Evolutionary conservation across 2,113 vertebrate genomes (phyloP), one percentile per base, ranked within the genome.

Genomic region (Platycercus adscitus): DNA sequence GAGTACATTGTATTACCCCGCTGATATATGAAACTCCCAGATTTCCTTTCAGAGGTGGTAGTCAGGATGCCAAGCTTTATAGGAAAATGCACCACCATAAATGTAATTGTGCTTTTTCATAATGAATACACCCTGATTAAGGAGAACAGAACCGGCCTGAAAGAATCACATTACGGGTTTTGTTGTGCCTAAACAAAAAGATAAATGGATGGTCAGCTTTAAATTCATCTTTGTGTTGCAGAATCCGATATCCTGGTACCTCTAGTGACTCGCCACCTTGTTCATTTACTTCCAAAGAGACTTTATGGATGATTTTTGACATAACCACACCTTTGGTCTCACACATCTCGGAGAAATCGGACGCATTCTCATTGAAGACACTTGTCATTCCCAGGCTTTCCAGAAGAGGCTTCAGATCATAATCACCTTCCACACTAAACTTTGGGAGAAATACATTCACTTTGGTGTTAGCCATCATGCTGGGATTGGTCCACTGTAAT

Each of bases 361-460:
- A 98, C 37, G 91, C 13, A 0, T 65, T 94, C 87, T 98, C 98
- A 4, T 97, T 85, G 88, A 98, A 98, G 80, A 96, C 64, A 58
- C 93, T 93, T 86, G 91, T 98, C 93, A 98, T 97, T 58, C 98
- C 98, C 66, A 98, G 87, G 55, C 92, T 97, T 94, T 98, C 98
- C 80, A 98, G 92, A 87, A 96, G 86, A 28, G 97, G 95, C 50
- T 98, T 98, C 69, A 98, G 89, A 70, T 98, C 97, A 43, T 98
- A 92, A 24, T 80, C 65, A 28, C 95, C 96, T 96, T 98, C 97
- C 82, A 98, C 50, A 10, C 97, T 98, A 83, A 98, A 98, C 86
- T 98, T 98, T 5, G 98, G 98, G 75, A 98, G 98, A 92, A 97
- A 98, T 26, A 98, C 97, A n/a, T 98, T 98, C 86, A 98, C 98